Evolutionary conservation across 2,113 vertebrate genomes (phyloP).

Genomic region (Ammospiza nelsoni): DNA sequence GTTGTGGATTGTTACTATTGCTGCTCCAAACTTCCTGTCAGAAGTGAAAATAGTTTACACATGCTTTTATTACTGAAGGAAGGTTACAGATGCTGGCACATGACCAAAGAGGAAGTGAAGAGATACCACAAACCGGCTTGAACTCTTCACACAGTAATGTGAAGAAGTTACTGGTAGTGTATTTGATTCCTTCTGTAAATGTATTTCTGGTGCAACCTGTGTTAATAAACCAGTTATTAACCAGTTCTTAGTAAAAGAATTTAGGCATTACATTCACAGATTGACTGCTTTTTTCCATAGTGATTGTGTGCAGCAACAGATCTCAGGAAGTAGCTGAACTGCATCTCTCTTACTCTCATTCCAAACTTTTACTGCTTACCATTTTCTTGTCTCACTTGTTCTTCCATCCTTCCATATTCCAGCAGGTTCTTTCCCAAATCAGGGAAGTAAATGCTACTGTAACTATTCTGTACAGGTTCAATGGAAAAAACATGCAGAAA

Average conservation of each 20-base stretch:
- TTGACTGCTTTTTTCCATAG: background rate
- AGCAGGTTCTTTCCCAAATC: background rate
- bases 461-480: background rate
- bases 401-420: background rate
- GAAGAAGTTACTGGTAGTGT: background rate
- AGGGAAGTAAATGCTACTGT: background rate
- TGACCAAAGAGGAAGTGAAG: background rate
- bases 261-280: background rate
- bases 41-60: background rate
- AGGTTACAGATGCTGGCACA: background rate
- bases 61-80: background rate
- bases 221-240: background rate
- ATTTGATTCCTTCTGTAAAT: background rate
- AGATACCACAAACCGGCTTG: background rate
- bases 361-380: background rate
- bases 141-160: background rate
- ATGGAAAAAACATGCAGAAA: background rate
- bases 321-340: background rate
- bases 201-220: background rate
- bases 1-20: background rate
- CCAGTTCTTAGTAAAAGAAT: background rate
- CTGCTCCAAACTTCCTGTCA: background rate
- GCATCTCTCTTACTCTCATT: background rate
- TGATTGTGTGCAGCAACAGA: background rate
- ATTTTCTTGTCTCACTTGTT: background rate